Evolutionary conservation across 2,797 vertebrate genomes (phyloP).

Genomic region (Tinamus major): DNA sequence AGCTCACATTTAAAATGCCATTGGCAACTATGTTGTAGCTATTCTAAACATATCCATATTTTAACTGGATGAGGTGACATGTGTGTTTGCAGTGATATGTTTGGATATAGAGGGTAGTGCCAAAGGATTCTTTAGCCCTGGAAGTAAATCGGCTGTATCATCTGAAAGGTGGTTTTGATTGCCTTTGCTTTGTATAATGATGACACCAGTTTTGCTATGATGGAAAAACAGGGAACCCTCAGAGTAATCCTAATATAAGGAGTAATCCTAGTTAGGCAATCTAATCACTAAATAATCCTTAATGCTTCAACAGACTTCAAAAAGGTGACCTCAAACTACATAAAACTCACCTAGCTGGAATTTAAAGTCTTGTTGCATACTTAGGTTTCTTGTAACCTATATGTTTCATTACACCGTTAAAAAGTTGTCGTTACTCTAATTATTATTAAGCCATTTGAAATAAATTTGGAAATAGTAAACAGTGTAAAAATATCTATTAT

Average conservation of each 20-base stretch:
- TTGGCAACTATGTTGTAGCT: conserved; percentile 3
- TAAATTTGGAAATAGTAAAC: conserved; percentile 13
- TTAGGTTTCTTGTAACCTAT: background rate
- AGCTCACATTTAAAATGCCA: conserved; percentile 37
- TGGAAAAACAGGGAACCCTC: background rate
- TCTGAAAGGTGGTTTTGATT: conserved; percentile 29
- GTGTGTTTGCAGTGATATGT: conserved; percentile 13
- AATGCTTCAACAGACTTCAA: conserved; percentile 27
- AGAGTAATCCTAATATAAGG: background rate
- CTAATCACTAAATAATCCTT: conserved; percentile 36
- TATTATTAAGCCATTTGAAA: conserved; percentile 57
- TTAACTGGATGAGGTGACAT: conserved; percentile 43
- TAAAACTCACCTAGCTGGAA: background rate
- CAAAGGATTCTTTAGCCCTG: background rate
- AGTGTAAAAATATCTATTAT: conserved; percentile 46
- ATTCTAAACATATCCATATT: conserved; percentile 38
- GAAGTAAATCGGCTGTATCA: background rate
- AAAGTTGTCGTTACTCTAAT: conserved; percentile 51
- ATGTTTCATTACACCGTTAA: background rate
- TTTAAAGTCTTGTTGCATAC: background rate
- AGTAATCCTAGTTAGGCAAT: conserved; percentile 2
- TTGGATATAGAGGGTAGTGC: background rate
- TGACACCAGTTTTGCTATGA: background rate
- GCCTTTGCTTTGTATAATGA: background rate
- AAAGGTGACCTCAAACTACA: conserved; percentile 2